Base-by-base conservation (phyloP, 1,140 invertebrate species). In the Wasmannia auropunctata region DNA sequence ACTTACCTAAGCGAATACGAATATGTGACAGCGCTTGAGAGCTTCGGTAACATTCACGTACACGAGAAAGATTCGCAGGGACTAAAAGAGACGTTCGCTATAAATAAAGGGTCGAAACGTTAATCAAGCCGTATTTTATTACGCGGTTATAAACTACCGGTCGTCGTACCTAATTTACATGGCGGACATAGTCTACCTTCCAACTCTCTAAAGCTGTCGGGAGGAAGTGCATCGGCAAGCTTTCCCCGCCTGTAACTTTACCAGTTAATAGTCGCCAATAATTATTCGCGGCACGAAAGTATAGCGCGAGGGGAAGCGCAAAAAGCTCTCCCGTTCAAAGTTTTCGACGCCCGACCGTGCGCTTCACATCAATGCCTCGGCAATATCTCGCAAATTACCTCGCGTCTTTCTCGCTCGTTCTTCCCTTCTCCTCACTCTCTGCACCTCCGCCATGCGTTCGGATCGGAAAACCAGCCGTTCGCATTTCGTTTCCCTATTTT, bases 191-290 rank as follows among this genome's bases (percentile, higher is more conserved):
- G 65, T 74, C 88, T 87, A 77, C 77, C 74, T 87, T 88, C 62
- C 89, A 49, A 34, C 11, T n/a, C 56, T 58, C 8, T 77, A 60
- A 76, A 65, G 34, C 60, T 37, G 37, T 43, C 54, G 34, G 14
- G 8, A 49, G 22, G 37, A 43, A 31, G 22, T 16, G 37, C n/a
- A 43, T 25, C 37, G 49, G 11, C 81, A 43, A 62, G 72, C 81
- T 74, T 60, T 77, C 72, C 80, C 54, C 69, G 56, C 67, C 54
- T 58, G 85, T 83, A 91, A 91, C 88, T 91, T 91, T 87, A 85
- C 70, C 89, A 88, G 89, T 91, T 91, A 91, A 87, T 75, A 91
- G 89, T 88, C 88, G 86, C 85, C 89, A 86, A 91, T 91, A 91
- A 91, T 91, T 91, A 91, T 90, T 79, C 89, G 56, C 37, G 60